Evolutionary conservation across 2,113 vertebrate genomes (phyloP).

Genomic region (Apodemus sylvaticus): DNA sequence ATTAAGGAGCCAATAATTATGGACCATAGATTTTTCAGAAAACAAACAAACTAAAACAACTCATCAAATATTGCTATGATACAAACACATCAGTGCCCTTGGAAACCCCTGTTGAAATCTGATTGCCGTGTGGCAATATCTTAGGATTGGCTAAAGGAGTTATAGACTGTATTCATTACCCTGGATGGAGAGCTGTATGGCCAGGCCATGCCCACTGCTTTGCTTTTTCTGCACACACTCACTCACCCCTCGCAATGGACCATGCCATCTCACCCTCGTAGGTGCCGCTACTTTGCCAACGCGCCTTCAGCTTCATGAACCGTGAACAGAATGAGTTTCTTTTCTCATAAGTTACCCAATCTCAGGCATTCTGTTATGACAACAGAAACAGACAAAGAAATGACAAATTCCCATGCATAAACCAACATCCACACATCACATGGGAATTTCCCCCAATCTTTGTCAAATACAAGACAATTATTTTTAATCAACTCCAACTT

Average conservation of each 20-base stretch:
- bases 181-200: background rate
- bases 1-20: background rate
- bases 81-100: background rate
- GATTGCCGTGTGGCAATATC: background rate
- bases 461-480: background rate
- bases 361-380: background rate
- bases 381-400: background rate
- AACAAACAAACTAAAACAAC: background rate
- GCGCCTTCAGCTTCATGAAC: background rate
- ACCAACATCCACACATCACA: background rate
- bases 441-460: background rate
- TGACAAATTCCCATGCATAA: no score
- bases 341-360: background rate
- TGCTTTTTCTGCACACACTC: background rate
- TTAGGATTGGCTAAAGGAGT: background rate
- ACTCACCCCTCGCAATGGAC: no score
- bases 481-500: background rate
- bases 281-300: background rate
- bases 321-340: background rate
- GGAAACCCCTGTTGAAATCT: background rate
- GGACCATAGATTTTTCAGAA: background rate
- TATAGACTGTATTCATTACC: background rate
- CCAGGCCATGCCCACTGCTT: background rate
- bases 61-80: background rate
- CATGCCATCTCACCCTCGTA: background rate